Conservation (phyloP, 2,888 invertebrate species). For the Chromoteleia sp. region DNA sequence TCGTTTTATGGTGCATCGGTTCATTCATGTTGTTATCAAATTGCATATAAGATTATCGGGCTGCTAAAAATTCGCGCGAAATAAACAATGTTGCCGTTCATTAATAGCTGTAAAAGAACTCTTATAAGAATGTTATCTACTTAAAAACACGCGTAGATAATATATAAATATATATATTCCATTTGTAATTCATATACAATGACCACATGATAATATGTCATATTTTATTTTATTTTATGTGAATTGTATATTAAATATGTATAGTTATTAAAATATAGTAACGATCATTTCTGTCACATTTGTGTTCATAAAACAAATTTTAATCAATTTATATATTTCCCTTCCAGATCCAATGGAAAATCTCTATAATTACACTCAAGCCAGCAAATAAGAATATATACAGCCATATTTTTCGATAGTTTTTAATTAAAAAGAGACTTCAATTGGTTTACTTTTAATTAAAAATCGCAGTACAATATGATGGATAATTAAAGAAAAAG, state of each 20-base stretch:
- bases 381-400: slow-evolving; percentile 44
- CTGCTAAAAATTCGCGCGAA: not conserved
- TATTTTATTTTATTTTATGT: no score
- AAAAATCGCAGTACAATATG: slow-evolving; percentile 33
- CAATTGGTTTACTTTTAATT: slow-evolving; percentile 43
- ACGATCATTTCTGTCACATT: no score
- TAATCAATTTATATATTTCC: no score
- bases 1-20: slow-evolving; percentile 31
- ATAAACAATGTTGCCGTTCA: not conserved
- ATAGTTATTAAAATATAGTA: no score
- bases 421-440: slow-evolving; percentile 60
- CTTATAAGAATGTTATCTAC: no score
- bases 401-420: slow-evolving; percentile 36
- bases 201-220: no score
- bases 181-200: no score
- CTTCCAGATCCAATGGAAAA: slow-evolving; percentile 51
- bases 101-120: not conserved
- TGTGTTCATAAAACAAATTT: no score
- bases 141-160: no score
- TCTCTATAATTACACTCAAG: slow-evolving; percentile 34
- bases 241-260: no score
- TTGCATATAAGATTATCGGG: not conserved
- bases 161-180: no score
- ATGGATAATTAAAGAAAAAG: not conserved
- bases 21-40: slow-evolving; percentile 35